phyloP scores from a whole-genome alignment of 2,113 vertebrate genomes.

The Bubalus kerabau region DNA sequence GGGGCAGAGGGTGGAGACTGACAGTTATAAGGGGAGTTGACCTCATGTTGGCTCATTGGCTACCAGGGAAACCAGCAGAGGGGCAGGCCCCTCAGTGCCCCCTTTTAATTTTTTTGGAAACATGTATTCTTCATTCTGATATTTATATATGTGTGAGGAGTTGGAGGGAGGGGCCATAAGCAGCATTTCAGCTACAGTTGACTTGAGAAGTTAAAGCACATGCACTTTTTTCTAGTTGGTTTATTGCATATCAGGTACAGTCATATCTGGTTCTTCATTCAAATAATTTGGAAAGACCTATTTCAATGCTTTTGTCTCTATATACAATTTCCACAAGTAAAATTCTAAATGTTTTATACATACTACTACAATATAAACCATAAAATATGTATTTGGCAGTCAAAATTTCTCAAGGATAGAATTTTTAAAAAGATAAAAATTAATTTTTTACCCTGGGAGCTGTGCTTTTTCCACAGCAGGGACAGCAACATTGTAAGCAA shows the following conservation, averaged over 20 bases:
- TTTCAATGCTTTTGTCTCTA: not conserved
- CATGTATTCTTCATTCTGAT: constrained; percentile 73
- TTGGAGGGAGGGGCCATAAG: not conserved
- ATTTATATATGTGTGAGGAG: constrained; percentile 53
- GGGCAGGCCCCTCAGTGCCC: not conserved
- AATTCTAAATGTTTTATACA: constrained; percentile 66
- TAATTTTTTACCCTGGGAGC: constrained; percentile 39
- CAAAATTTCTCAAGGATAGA: not conserved
- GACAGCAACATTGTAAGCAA: not conserved
- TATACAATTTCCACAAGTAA: constrained; percentile 67
- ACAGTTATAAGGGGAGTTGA: not conserved
- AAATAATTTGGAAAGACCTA: constrained; percentile 67
- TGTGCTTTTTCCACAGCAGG: not conserved
- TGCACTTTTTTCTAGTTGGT: constrained; percentile 73
- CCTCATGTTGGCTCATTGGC: not conserved
- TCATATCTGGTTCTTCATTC: constrained; percentile 65
- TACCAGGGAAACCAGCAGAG: not conserved
- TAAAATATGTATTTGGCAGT: constrained; percentile 39
- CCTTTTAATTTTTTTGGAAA: constrained; percentile 13
- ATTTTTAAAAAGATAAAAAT: not conserved
- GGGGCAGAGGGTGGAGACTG: not conserved
- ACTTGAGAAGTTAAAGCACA: constrained; percentile 70
- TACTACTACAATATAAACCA: constrained; percentile 64
- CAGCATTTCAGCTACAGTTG: constrained; percentile 54
- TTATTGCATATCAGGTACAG: constrained; percentile 77